Evolutionary conservation across 2,113 vertebrate genomes (phyloP), one percentile per base, ranked within the genome.

Genomic region (Scartelaos histophorus): DNA sequence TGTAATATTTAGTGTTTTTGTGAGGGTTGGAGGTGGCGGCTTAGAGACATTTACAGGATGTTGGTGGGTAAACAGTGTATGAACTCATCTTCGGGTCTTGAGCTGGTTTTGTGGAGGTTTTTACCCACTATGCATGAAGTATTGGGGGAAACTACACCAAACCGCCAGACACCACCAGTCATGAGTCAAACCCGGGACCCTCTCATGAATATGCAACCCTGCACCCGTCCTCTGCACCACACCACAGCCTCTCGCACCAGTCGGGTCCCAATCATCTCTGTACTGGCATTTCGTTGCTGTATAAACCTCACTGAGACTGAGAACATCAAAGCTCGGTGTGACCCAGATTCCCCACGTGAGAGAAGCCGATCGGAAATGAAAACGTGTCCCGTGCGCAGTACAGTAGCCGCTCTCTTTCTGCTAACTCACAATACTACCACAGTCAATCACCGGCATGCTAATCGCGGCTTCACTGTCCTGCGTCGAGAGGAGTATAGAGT

Each of bases 301-400:
- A 74, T 78, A 62, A 68, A 43, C 47, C 35, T 64, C 25, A 45
- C 61, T 72, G 67, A 83, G 65, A 93, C 91, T 93, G 91, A 88
- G 89, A 85, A 92, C 89, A 91, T 93, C 88, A 93, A 92, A 93
- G 91, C 88, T 68, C 75, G 58, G 82, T 65, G 70, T 91, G 91
- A 77, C 90, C 91, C 88, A 92, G 80, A 91, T 93, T 93, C 57
- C 78, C 38, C 22, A 65, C 88, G 84, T 77, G 51, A 51, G 17
- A 51, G 76, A 88, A 71, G 74, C 77, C 74, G 89, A 86, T 90
- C 79, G 86, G 35, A 89, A 92, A 90, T 91, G 80, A 64, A 81
- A 88, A 89, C 81, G 21, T 57, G 66, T 72, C 76, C 61, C 19
- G 35, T 61, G 66, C 51, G 71, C 88, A 79, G 82, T 80, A 43